These are phyloP conservation scores for Phyllostomus discolor DNA, from an alignment of 2,113 vertebrate genomes.

Conservation along the genomic window DNA sequence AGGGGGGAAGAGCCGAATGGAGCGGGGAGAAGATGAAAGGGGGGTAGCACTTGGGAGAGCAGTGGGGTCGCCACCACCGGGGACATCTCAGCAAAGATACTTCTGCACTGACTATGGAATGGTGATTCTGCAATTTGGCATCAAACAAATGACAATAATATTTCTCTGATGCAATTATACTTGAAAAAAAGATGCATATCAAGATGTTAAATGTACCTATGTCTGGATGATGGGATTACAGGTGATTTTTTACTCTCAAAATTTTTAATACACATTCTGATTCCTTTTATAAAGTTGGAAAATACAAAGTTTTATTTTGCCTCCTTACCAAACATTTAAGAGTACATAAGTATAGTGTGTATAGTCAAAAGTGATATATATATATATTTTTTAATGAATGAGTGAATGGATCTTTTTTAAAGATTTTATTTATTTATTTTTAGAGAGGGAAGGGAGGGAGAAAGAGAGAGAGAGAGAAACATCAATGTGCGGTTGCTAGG, in stretches of 20 bases:
- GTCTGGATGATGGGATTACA: not conserved
- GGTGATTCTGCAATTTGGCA: not conserved
- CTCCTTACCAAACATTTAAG: not conserved
- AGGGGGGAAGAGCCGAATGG: fast-evolving
- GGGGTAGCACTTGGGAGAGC: not conserved
- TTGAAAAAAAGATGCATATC: not conserved
- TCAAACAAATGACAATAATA: not conserved
- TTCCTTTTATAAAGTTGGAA: not conserved
- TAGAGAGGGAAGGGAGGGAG: too few species aligned
- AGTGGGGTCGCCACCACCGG: not conserved
- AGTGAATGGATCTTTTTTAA: too few species aligned
- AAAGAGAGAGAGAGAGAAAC: too few species aligned
- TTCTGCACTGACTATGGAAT: fast-evolving
- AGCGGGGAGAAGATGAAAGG: not conserved
- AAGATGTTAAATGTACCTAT: not conserved
- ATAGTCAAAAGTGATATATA: not conserved
- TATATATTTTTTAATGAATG: too few species aligned
- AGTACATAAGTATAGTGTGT: not conserved
- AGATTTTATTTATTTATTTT: too few species aligned
- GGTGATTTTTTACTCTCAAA: not conserved
- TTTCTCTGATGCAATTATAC: not conserved
- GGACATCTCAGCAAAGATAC: not conserved
- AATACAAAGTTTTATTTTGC: not conserved
- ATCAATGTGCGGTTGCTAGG: too few species aligned
- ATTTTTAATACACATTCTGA: not conserved